phyloP scores from a whole-genome alignment of 1,140 invertebrate species.

The Panulirus ornatus region DNA sequence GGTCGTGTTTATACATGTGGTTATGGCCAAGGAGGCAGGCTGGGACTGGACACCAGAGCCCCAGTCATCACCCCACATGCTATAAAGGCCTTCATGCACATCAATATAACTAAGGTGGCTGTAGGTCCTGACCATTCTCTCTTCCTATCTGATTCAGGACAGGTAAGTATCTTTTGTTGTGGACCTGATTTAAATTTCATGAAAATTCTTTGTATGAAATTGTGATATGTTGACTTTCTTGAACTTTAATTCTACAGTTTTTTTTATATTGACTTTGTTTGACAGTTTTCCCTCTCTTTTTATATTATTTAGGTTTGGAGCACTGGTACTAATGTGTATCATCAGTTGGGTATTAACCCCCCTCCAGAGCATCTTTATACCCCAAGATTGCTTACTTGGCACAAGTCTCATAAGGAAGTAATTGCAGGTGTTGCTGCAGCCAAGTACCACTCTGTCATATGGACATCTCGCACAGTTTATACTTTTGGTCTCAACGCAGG shows the following conservation, averaged over 20 bases:
- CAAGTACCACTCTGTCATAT: conserved; percentile 85
- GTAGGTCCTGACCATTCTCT: conserved; percentile 55
- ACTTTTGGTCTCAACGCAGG: conserved; percentile 87
- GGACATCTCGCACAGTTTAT: conserved; percentile 81
- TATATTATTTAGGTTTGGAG: conserved; percentile 81
- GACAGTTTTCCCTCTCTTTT: not conserved
- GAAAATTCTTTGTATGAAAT: too few species aligned
- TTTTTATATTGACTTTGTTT: too few species aligned
- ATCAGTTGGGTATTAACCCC: conserved; percentile 83
- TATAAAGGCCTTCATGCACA: conserved; percentile 40
- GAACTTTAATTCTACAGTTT: too few species aligned
- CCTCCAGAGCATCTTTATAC: conserved; percentile 79
- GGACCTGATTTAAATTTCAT: too few species aligned
- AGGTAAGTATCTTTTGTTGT: conserved; percentile 29
- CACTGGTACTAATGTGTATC: conserved; percentile 84
- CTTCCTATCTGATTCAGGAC: conserved; percentile 54
- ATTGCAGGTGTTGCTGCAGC: conserved; percentile 82
- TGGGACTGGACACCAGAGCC: conserved; percentile 40
- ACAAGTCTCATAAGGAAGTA: conserved; percentile 75
- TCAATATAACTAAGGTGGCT: conserved; percentile 37
- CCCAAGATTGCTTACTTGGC: conserved; percentile 79
- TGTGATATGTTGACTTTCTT: too few species aligned
- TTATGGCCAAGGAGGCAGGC: conserved; percentile 58
- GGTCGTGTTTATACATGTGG: conserved; percentile 62
- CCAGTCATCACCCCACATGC: conserved; percentile 51